Conservation (phyloP, 2,888 invertebrate species). For the Rutpela maculata region DNA sequence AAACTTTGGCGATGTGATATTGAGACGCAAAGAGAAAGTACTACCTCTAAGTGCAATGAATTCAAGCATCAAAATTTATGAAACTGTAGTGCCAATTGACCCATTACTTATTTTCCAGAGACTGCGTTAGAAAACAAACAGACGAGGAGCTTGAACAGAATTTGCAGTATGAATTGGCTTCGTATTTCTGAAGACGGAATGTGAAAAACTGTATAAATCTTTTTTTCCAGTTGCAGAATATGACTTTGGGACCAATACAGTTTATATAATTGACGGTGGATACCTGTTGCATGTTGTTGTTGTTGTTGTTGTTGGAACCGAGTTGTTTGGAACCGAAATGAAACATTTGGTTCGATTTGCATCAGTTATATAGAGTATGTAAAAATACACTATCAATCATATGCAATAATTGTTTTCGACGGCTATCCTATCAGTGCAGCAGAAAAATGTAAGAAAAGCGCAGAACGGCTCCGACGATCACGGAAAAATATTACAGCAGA, state of each 20-base stretch:
- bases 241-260: constrained; percentile 10
- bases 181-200: constrained; percentile 49
- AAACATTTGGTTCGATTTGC: background rate
- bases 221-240: constrained; percentile 24
- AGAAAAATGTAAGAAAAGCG: background rate
- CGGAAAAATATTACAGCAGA: too few species aligned
- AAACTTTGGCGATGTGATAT: too few species aligned
- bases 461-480: background rate
- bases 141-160: background rate
- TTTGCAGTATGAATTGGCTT: constrained; percentile 62
- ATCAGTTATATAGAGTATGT: background rate
- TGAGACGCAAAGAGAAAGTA: too few species aligned
- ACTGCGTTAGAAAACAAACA: background rate
- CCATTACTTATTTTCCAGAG: background rate
- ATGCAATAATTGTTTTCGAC: background rate
- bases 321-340: too few species aligned
- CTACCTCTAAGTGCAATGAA: too few species aligned
- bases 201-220: constrained; percentile 38
- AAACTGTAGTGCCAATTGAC: constrained; percentile 1
- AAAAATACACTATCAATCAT: background rate
- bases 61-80: too few species aligned
- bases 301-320: constrained; percentile 34
- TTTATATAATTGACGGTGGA: constrained; percentile 52
- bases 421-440: background rate
- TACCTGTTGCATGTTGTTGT: constrained; percentile 37